Conservation (phyloP, 1,140 invertebrate species). For the Leptinotarsa undecemlineata region DNA sequence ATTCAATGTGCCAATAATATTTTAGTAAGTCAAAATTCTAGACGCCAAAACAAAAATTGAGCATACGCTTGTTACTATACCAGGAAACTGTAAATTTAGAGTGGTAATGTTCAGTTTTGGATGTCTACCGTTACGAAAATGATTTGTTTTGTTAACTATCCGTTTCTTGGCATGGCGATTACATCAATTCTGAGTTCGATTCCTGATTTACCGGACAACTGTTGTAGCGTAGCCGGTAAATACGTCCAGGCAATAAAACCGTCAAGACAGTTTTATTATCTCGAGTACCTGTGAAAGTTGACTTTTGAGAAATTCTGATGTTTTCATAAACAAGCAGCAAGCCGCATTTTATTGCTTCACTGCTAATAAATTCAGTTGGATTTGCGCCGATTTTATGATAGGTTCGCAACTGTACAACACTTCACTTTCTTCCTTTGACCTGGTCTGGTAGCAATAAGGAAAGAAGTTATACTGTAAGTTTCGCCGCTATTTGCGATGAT, state of each 20-base stretch:
- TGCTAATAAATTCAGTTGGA: not conserved
- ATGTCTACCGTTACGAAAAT: too few species aligned
- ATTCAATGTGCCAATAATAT: too few species aligned
- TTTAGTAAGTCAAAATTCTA: too few species aligned
- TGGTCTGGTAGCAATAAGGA: not conserved
- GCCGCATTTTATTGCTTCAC: not conserved
- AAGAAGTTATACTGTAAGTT: not conserved
- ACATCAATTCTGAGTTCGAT: not conserved
- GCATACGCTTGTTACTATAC: too few species aligned
- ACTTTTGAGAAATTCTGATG: not conserved
- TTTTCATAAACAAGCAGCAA: not conserved
- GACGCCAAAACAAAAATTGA: too few species aligned
- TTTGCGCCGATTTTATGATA: not conserved
- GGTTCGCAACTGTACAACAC: not conserved
- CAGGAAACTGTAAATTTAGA: too few species aligned
- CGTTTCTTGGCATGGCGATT: too few species aligned
- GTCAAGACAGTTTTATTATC: conserved; percentile 3
- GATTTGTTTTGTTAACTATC: too few species aligned
- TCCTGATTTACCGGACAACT: not conserved
- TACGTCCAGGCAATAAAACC: not conserved
- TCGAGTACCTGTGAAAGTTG: conserved; percentile 1
- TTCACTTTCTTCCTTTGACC: not conserved
- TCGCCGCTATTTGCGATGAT: too few species aligned
- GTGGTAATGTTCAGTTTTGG: too few species aligned
- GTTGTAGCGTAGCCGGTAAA: not conserved